Evolutionary conservation across 2,888 invertebrate genomes (phyloP).

Genomic region (Agonum fuliginosum): DNA sequence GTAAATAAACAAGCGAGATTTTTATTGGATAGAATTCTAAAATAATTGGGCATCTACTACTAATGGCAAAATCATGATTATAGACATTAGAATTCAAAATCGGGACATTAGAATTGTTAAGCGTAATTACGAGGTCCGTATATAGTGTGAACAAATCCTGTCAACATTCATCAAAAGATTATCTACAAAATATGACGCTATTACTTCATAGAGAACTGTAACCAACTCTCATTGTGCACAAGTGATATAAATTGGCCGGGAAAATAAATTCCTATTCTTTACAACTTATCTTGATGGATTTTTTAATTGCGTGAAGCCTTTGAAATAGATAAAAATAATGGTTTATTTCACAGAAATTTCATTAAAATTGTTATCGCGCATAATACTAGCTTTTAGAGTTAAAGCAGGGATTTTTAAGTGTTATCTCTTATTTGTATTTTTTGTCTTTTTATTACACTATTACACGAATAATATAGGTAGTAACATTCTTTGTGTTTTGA

Average conservation of each 20-base stretch:
- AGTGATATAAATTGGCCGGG: not conserved
- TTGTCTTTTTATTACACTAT: too few species aligned
- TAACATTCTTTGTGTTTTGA: too few species aligned
- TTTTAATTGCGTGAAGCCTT: conserved; percentile 6
- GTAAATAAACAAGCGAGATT: too few species aligned
- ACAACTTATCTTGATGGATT: not conserved
- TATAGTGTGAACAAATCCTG: conserved; percentile 29
- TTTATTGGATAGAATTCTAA: too few species aligned
- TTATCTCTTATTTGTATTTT: not conserved
- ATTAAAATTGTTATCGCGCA: not conserved
- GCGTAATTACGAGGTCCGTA: too few species aligned
- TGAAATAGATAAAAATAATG: not conserved
- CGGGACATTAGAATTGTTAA: too few species aligned
- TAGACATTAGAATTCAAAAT: too few species aligned
- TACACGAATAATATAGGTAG: too few species aligned
- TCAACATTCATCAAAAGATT: conserved; percentile 19
- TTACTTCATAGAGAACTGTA: conserved; percentile 20
- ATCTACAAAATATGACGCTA: conserved; percentile 20
- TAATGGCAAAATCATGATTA: too few species aligned
- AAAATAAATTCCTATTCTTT: conserved; percentile 3
- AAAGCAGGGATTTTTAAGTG: not conserved
- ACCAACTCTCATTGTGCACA: not conserved
- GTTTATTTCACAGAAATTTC: not conserved
- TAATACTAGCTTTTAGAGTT: not conserved
- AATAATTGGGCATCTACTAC: too few species aligned